Base-by-base conservation (phyloP, 1,140 invertebrate species). In the Drosophila ficusphila region DNA sequence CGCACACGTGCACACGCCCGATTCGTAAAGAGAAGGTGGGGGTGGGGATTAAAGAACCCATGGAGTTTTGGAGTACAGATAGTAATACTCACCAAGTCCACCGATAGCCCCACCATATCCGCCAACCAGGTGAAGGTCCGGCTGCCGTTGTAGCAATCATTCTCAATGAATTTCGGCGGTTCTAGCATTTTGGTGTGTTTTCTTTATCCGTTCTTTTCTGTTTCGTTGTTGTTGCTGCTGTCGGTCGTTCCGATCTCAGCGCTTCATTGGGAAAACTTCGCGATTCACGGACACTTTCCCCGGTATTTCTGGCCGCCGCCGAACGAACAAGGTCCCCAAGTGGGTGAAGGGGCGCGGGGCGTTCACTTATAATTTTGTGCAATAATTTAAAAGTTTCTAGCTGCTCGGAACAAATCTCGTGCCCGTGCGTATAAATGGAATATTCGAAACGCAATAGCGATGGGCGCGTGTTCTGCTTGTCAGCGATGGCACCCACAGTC, bases 41-140 rank as follows among this genome's bases (percentile, higher is more conserved):
- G 57, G 12, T 21, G 29, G 62, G 34, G 14, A 44, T 4, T 25
- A 4, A 44, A 18, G 42, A 14, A 47, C 6, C 27, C 8, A 11
- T 12, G 31, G 7, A 23, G 29, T 33, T 19, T 29, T 31, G 0
- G 4, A 18, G 2, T 31, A 33, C n/a, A n/a, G 25, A 27, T 19
- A 19, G 6, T 27, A 74, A 86, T 9, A 90, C 92, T 93, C 79
- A 95, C 94, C 92, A 95, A 93, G 91, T 95, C 94, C 54, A 95
- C 92, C 34, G 94, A 93, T 23, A 95, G 76, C 36, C 93, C 94
- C 42, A 92, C 85, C 51, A 92, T 73, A 44, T 94, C 92, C n/a
- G 94, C 91, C 27, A 95, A 70, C 92, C 93, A 94, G 23, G 89
- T 79, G 70, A 95, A 95, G 5, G 92, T 90, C 16, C 92, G 92